A percentile compares a stretch with the other conserved stretches of the same genome.
Evolutionary conservation across 2,113 vertebrate species (phyloP).

Genomic region (cattle (Bos taurus)): DNA sequence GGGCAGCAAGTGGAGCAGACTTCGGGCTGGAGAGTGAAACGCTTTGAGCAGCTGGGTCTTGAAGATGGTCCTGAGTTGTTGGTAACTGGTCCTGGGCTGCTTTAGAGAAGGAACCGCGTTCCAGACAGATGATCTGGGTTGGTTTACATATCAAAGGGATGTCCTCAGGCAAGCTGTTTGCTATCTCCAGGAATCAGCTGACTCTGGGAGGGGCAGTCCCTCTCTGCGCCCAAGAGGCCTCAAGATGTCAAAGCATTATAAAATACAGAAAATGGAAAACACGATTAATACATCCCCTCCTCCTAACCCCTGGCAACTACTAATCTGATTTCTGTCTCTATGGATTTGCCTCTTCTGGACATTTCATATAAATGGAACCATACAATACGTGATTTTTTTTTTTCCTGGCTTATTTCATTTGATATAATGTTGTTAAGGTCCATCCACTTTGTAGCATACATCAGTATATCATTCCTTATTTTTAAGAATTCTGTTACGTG

Average conservation of each 20-base stretch:
- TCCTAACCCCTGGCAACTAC: background rate
- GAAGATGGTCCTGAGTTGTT: background rate
- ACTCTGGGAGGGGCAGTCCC: background rate
- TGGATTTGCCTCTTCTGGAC: background rate
- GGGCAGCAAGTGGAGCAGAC: accelerated
- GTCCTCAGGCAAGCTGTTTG: too few relatives aligned
- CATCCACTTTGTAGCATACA: accelerated
- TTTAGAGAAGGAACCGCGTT: accelerated
- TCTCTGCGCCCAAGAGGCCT: background rate
- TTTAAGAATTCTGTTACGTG: background rate
- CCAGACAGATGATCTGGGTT: background rate
- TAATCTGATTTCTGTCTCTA: background rate
- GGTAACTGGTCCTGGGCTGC: too few relatives aligned
- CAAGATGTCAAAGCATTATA: background rate
- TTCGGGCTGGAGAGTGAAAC: accelerated
- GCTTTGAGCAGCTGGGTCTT: background rate
- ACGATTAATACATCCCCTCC: too few relatives aligned
- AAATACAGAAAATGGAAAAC: background rate
- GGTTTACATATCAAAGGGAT: background rate
- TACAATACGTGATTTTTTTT: accelerated
- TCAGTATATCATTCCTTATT: background rate
- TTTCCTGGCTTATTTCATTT: background rate
- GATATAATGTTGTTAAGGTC: background rate
- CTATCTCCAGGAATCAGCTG: background rate
- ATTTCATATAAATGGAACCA: background rate